Evolutionary conservation across 30 jellyfish, hydroid and myxozoan genomes (phyloP).

Genomic region (Clytia hemisphaerica): DNA sequence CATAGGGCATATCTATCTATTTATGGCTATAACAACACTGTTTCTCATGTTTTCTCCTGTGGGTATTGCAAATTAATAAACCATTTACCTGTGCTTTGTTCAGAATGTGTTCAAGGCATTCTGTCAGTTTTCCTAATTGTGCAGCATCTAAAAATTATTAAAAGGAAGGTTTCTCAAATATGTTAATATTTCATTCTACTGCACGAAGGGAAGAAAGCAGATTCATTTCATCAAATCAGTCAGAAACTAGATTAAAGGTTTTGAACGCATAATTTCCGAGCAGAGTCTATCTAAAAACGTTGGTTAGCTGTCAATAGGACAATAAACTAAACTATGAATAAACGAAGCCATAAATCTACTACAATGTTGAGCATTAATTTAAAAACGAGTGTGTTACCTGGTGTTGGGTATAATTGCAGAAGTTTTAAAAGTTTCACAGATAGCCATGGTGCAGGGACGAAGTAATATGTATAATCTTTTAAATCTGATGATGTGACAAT

Average conservation of each 20-base stretch:
- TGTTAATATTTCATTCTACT: not conserved
- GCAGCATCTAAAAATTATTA: constrained; percentile 77
- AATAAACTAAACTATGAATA: not conserved
- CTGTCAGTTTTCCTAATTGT: constrained; percentile 75
- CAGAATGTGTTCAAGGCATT: constrained; percentile 74
- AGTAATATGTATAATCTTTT: constrained; percentile 88
- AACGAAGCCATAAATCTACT: too few relatives aligned
- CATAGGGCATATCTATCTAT: too few relatives aligned
- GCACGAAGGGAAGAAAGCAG: too few relatives aligned
- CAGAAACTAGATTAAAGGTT: too few relatives aligned
- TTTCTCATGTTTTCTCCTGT: too few relatives aligned
- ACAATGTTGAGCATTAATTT: not conserved
- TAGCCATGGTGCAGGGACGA: constrained; percentile 98
- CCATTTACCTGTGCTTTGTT: constrained; percentile 80
- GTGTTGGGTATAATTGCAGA: constrained; percentile 76
- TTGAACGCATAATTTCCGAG: not conserved
- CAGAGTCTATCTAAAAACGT: not conserved
- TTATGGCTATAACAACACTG: too few relatives aligned
- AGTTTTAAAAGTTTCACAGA: constrained; percentile 80
- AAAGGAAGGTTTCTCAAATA: not conserved
- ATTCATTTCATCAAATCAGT: not conserved
- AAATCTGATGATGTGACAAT: constrained; percentile 89
- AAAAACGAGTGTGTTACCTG: constrained; percentile 40
- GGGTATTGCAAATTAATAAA: too few relatives aligned
- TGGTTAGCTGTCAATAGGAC: not conserved